Evolutionary conservation across 2,113 vertebrate genomes (phyloP), one percentile per base, ranked within the genome.

Genomic region (Tringa solitaria): DNA sequence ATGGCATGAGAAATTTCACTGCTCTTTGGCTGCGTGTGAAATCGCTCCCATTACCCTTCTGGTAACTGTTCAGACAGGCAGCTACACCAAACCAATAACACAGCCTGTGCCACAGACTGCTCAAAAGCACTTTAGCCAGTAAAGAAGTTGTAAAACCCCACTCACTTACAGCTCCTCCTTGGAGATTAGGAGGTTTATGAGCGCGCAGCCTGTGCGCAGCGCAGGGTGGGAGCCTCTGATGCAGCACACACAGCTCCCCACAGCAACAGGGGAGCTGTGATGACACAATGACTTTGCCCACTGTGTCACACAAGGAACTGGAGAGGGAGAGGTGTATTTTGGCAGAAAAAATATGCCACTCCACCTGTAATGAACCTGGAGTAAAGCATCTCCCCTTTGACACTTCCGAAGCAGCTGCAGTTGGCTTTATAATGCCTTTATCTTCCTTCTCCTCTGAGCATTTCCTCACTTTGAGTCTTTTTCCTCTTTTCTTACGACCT

Each of bases 271-370:
- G 24, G 12, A 90, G 26, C 28, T 59, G 3, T 88, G 76, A 77
- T 1, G 6, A 53, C 4, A 2, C 3, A 20, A 4, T 64, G 70
- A 85, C 65, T 74, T 77, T 79, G 33, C 32, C 39, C 0, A 0
- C 13, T 61, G 70, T 60, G 39, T 88, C 54, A 63, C 19, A 12
- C 14, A 27, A 59, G 76, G 61, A n/a, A 83, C 18, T 1, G 0
- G 27, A 39, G 32, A 78, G 39, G 30, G 6, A 73, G 41, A 53
- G 8, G 23, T 4, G 5, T 41, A 19, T 57, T 80, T 28, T 43
- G 19, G 26, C 16, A 63, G n/a, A 30, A 70, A 64, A 60, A 73
- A 21, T n/a, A 28, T 17, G 4, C 15, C 46, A 50, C 24, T 37
- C 26, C 2, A 4, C 18, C 43, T 86, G 8, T 57, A 43, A 50